Base-by-base conservation (phyloP, 2,113 vertebrate genomes). In the Ceratotherium simum region DNA sequence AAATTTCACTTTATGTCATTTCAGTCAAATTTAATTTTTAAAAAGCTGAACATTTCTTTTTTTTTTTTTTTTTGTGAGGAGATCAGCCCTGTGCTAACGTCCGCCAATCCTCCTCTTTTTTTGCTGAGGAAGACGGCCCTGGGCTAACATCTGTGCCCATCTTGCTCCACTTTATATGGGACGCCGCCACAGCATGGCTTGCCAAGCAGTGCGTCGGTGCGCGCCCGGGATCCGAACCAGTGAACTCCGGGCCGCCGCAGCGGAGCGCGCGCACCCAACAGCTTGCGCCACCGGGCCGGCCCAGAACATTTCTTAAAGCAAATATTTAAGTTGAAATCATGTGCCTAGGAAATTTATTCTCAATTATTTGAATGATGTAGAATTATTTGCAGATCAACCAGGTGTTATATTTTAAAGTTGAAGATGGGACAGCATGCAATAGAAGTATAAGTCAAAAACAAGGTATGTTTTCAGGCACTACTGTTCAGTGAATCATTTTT, bases 401-500 rank as follows among this genome's bases (percentile, higher is more conserved):
- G 36, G 17, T 14, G 54, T 42, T 76, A 91, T 84, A 73, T 96
- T 83, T 94, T 84, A 91, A 88, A 75, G 8, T 48, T 95, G 33
- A 78, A 92, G 20, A 51, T 29, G 39, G 31, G 20, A 48, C 11
- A 70, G 14, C 14, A 56, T 36, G 0, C 18, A 62, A 36, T 46
- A 73, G 42, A 78, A 75, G 6, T 73, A 83, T 48, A 91, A 79
- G 96, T 97, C 54, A 91, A 88, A 78, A 73, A 56, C 39, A 91
- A 94, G 60, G 76, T 42, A 60, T 82, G 9, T 42, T 76, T 33
- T 90, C 48, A 87, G 27, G 33, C 31, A 91, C 27, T 81, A 67
- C 25, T 80, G 72, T 94, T 96, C 84, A 90, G 54, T 91, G 69
- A 83, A 92, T 88, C n/a, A 92, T 76, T 95, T 54, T 95, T 64